Percentiles rank a stretch among this genome's conserved stretches.
phyloP scores from a whole-genome alignment of 1,140 invertebrate species.

The Harpegnathos saltator region DNA sequence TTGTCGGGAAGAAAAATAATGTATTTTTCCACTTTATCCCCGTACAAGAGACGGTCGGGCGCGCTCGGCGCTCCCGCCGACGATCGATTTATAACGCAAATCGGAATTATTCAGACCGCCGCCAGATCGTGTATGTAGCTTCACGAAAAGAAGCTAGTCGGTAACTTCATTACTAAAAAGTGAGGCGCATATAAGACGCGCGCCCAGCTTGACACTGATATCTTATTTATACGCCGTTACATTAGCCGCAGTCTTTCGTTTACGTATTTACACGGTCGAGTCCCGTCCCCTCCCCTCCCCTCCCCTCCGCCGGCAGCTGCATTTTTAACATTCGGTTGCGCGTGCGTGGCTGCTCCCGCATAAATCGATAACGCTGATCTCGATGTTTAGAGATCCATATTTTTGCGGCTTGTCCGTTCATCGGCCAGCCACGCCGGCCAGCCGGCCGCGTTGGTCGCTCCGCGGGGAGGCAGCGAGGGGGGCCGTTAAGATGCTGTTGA shows the following conservation, averaged over 20 bases:
- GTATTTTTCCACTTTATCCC: not conserved
- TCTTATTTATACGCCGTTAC: constrained; percentile 49
- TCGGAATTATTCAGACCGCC: constrained; percentile 30
- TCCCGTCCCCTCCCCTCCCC: not conserved
- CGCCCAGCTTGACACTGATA: constrained; percentile 27
- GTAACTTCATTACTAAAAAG: constrained; percentile 56
- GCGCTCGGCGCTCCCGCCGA: not conserved
- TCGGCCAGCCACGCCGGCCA: no score
- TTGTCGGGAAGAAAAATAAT: not conserved
- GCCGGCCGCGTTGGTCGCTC: no score
- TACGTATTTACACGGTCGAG: constrained; percentile 37
- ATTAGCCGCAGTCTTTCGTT: constrained; percentile 35
- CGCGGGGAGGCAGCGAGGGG: no score
- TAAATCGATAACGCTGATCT: constrained; percentile 49
- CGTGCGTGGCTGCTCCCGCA: not conserved
- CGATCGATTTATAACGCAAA: constrained; percentile 34
- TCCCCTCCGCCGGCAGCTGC: not conserved
- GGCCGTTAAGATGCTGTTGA: not conserved
- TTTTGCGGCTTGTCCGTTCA: constrained; percentile 18
- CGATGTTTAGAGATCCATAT: constrained; percentile 38
- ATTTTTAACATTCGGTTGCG: constrained; percentile 33
- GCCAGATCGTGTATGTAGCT: constrained; percentile 25
- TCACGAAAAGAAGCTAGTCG: constrained; percentile 43
- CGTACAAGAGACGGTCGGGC: not conserved
- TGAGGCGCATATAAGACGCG: constrained; percentile 24